Base-by-base conservation (phyloP, 2,888 invertebrate species). In the Idaea dimidiata region DNA sequence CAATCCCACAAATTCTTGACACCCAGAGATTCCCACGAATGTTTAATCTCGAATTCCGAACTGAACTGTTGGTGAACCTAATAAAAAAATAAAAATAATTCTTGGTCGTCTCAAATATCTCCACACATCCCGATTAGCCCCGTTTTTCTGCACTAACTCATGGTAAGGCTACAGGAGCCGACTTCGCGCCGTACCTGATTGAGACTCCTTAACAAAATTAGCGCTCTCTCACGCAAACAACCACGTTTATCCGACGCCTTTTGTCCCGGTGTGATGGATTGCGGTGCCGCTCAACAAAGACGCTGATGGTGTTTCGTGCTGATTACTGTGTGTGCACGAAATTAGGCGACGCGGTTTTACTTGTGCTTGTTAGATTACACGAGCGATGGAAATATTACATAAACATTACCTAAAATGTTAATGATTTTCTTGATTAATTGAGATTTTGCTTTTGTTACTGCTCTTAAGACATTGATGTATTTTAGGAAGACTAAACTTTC, bases 161-260 rank as follows among this genome's bases (percentile, higher is more conserved):
- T n/a, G n/a, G n/a, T n/a, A n/a, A n/a, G n/a, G n/a, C n/a, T n/a
- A n/a, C n/a, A n/a, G 32, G 80, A 80, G 79, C 77, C 84, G 82
- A 85, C 87, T 87, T 86, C 81, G 82, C 86, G 65, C 84, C 83
- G 84, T 83, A 84, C 86, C 86, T 88, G 89, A 90, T 91, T 91
- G 88, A 89, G 89, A 89, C 88, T 88, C 89, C 89, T 88, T 91
- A 90, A 92, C 89, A 84, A 88, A 90, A 91, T 91, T 92, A 90
- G 84, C 89, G 86, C 82, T 83, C 83, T 85, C 84, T 83, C 88
- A 87, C 87, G 87, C 89, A 89, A 88, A 88, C 90, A 89, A 82
- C 80, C 79, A 79, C 80, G 82, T 83, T 87, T 86, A 84, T 85
- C 83, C 82, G 77, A 78, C 82, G 82, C 81, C 88, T 89, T 90